Percentiles rank a stretch among this genome's conserved stretches.
phyloP scores from a whole-genome alignment of 2,113 vertebrate species.

The Odontesthes bonariensis region DNA sequence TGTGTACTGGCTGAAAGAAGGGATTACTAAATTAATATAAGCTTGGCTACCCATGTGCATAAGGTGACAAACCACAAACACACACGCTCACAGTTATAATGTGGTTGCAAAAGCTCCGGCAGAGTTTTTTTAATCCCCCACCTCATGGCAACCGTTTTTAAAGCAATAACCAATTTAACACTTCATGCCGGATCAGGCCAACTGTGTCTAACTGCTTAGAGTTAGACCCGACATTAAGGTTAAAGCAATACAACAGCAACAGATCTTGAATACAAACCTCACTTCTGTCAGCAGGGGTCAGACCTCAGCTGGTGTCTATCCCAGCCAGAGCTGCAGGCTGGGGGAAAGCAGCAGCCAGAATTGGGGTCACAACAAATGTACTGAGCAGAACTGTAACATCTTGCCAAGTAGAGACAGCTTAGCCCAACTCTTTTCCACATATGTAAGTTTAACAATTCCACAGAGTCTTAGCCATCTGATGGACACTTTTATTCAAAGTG shows the following conservation, averaged over 20 bases:
- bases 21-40: background rate
- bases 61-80: constrained; percentile 25
- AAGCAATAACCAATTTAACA: constrained; percentile 64
- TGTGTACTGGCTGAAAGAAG: background rate
- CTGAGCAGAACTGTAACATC: constrained; percentile 45
- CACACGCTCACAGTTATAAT: constrained; percentile 28
- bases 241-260: constrained; percentile 48
- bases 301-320: constrained; percentile 68
- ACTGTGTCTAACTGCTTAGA: constrained; percentile 46
- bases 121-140: constrained; percentile 30
- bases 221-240: constrained; percentile 27
- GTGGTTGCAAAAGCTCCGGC: constrained; percentile 23
- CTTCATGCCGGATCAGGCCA: constrained; percentile 50
- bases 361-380: constrained; percentile 61
- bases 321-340: constrained; percentile 46
- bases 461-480: constrained; percentile 33
- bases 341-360: constrained; percentile 46
- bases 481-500: constrained; percentile 48
- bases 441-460: constrained; percentile 50
- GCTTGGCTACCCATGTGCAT: background rate
- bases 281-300: constrained; percentile 80
- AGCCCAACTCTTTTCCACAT: constrained; percentile 48
- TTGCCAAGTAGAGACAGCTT: constrained; percentile 52
- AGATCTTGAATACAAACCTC: constrained; percentile 63
- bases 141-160: constrained; percentile 37